Percentiles rank a stretch among this genome's conserved stretches.
phyloP scores from a whole-genome alignment of 2,113 vertebrate genomes.

The Gymnogyps californianus region DNA sequence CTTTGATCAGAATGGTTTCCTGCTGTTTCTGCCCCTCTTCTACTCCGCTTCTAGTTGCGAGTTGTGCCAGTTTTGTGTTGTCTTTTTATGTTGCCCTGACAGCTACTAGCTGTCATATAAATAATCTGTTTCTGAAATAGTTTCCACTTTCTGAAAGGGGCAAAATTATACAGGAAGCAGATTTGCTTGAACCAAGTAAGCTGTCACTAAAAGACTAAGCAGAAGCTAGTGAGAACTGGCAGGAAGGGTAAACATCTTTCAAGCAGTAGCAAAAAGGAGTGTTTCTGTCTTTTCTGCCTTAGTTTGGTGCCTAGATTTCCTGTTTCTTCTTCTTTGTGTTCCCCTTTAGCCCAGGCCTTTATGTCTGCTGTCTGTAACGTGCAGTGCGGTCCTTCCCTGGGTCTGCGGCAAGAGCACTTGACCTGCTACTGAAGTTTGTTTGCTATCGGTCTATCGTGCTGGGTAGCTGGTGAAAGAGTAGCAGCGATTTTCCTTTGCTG shows the following conservation, averaged over 20 bases:
- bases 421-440: not conserved
- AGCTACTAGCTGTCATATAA: not conserved
- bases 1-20: not conserved
- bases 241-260: not conserved
- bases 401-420: not conserved
- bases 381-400: not conserved
- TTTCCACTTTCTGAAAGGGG: not conserved
- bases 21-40: not conserved
- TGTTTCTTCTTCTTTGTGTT: not conserved
- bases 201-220: not conserved
- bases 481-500: fast-evolving
- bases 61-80: not conserved
- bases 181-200: not conserved
- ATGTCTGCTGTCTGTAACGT: not conserved
- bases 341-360: not conserved
- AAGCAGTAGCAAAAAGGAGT: not conserved
- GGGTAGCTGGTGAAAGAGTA: not conserved
- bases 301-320: not conserved
- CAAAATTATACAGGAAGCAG: not conserved
- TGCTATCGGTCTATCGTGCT: fast-evolving
- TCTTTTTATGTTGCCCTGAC: not conserved
- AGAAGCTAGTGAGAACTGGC: not conserved
- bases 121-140: not conserved
- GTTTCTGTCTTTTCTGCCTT: not conserved
- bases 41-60: not conserved